Base-by-base conservation (phyloP, 2,888 invertebrate species). In the Iphiclides podalirius region DNA sequence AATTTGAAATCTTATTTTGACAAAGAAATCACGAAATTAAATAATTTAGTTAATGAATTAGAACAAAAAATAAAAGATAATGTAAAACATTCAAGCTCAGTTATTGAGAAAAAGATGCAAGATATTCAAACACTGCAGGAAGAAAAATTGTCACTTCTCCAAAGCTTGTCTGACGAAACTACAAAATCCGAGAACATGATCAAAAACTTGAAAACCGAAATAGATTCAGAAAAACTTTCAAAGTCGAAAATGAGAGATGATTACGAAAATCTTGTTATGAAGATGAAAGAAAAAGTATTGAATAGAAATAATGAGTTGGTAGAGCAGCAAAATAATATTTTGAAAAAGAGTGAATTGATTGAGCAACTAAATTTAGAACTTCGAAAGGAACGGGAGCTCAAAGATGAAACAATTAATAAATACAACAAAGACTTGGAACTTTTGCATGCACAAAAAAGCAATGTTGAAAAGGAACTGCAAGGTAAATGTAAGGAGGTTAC, bases 291-390 rank as follows among this genome's bases (percentile, higher is more conserved):
- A 61, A 84, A 84, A 58, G 70, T 84, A 2, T 58, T 79, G 9
- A 84, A 84, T 49, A 73, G 82, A 53, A 84, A 82, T 54, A 83
- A 85, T 65, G 85, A 85, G 63, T 58, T 84, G 4, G 79, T 84
- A 26, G 83, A 84, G 57, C 53, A 83, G 47, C 84, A 84, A 63
- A 79, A 85, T 56, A 80, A 70, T 53, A 62, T 80, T 54, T 70
- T 73, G 26, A 66, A 71, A 53, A 81, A 79, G 31, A 77, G 79
- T 42, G 83, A 84, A 64, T 64, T 63, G 47, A 77, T 84, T 37
- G 82, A 84, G 59, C 54, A 60, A 3, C 54, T 83, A 2, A 73
- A 78, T 54, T 57, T 71, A 6, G 70, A 79, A 16, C 52, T 82
- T 13, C 68, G 67, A 48, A 75, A 70, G 44, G 80, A 79, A 53